Evolutionary conservation across 2,888 invertebrate species (phyloP).

Genomic region (Achlya flavicornis): DNA sequence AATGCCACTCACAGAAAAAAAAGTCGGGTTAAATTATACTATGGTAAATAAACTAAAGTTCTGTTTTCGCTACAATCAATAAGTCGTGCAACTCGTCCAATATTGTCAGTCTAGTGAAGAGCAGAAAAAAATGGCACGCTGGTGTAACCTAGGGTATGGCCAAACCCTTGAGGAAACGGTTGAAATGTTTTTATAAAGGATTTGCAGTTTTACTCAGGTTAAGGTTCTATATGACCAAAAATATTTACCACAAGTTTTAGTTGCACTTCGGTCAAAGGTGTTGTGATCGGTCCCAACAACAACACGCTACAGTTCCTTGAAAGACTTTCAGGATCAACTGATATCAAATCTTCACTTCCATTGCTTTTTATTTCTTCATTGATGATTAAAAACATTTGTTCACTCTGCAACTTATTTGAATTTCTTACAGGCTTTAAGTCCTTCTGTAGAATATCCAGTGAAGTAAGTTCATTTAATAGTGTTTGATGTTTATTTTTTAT

Average conservation of each 20-base stretch:
- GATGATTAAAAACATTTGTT: conserved; percentile 72
- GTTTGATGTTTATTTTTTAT: conserved; percentile 35
- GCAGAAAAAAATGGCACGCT: too few relatives aligned
- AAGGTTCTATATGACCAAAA: background rate
- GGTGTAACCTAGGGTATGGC: too few relatives aligned
- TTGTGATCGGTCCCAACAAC: conserved; percentile 70
- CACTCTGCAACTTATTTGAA: conserved; percentile 35
- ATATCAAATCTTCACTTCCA: conserved; percentile 62
- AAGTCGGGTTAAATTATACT: too few relatives aligned
- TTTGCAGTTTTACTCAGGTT: too few relatives aligned
- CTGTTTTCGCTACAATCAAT: too few relatives aligned
- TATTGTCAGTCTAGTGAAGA: too few relatives aligned
- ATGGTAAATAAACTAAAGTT: too few relatives aligned
- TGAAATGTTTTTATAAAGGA: too few relatives aligned
- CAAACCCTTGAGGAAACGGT: too few relatives aligned
- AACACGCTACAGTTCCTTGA: conserved; percentile 69
- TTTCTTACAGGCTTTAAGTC: conserved; percentile 20
- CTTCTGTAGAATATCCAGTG: conserved; percentile 25
- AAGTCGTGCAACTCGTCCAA: too few relatives aligned
- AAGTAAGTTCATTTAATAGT: conserved; percentile 37
- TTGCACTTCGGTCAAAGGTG: conserved; percentile 61
- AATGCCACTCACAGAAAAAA: too few relatives aligned
- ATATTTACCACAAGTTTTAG: conserved; percentile 67
- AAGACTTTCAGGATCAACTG: conserved; percentile 73
- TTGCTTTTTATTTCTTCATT: conserved; percentile 73